Percentiles rank a stretch among this genome's conserved stretches.
These are phyloP conservation scores for Oreochromis spilurus DNA, from an alignment of 2,113 vertebrate genomes.

Conservation along the genomic window DNA sequence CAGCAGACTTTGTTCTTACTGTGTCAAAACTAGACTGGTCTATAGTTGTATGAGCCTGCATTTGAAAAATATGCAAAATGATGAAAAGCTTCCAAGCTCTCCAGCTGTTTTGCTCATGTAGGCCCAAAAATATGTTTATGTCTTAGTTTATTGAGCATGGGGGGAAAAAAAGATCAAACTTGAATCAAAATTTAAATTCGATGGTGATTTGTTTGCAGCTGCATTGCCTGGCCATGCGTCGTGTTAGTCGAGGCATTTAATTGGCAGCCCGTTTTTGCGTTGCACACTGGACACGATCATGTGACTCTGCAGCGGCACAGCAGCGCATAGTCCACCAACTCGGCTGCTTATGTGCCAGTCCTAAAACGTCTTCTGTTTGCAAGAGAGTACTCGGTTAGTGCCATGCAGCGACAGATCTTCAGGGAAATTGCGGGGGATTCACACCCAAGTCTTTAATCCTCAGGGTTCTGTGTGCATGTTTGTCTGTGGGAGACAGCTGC, in stretches of 20 bases:
- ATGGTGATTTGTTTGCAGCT: background rate
- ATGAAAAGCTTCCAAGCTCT: background rate
- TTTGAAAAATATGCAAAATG: background rate
- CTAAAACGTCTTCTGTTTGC: background rate
- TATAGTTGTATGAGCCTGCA: background rate
- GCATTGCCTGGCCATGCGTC: background rate
- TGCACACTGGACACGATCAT: background rate
- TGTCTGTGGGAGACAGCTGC: background rate
- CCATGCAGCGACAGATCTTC: background rate
- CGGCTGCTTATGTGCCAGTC: background rate
- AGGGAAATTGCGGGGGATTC: constrained; percentile 35
- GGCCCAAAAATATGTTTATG: background rate
- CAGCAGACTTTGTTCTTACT: background rate
- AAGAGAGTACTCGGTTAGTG: background rate
- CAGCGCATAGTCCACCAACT: background rate
- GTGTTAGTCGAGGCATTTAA: background rate
- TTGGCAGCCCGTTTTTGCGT: background rate
- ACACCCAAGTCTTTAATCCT: constrained; percentile 19
- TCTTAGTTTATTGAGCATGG: background rate
- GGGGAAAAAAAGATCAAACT: background rate
- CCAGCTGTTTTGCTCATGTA: background rate
- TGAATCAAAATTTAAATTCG: background rate
- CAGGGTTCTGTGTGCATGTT: background rate
- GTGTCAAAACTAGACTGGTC: background rate
- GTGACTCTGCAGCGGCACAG: background rate